Percentiles rank a stretch among this genome's conserved stretches.
These are phyloP conservation scores for Cephus nigrinus DNA, from an alignment of 2,888 invertebrate genomes.

Conservation along the genomic window DNA sequence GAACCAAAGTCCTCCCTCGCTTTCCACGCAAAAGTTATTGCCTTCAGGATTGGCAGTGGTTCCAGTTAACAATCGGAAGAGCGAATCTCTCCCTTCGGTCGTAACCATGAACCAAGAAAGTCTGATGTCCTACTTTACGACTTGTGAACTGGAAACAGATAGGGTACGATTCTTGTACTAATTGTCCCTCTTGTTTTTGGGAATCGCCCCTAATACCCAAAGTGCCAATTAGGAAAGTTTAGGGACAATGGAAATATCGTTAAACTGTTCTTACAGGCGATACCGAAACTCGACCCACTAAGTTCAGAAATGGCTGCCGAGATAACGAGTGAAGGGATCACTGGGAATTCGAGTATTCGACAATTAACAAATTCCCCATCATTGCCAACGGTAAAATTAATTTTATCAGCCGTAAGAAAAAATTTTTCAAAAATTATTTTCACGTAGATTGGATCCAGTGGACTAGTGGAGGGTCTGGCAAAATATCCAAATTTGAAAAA, in stretches of 20 bases:
- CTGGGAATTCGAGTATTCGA: not conserved
- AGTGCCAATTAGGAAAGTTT: slow-evolving; percentile 19
- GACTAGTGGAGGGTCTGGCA: not conserved
- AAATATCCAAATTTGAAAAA: not conserved
- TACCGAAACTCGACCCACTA: not conserved
- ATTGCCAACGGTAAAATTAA: not conserved
- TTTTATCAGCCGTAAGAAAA: not conserved
- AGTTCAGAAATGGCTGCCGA: not conserved
- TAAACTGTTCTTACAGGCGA: slow-evolving; percentile 1
- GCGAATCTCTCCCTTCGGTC: slow-evolving; percentile 13
- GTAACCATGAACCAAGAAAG: slow-evolving; percentile 7
- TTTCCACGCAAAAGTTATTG: not conserved
- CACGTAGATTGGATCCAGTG: not conserved
- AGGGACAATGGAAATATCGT: slow-evolving; percentile 18
- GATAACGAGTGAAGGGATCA: not conserved
- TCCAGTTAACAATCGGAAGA: not conserved
- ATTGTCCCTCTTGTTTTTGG: not conserved
- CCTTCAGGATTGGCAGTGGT: not conserved
- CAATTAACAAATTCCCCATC: not conserved
- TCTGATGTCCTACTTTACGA: slow-evolving; percentile 19
- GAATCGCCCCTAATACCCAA: slow-evolving; percentile 7
- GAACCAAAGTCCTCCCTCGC: not conserved
- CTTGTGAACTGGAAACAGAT: slow-evolving; percentile 29
- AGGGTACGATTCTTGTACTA: slow-evolving; percentile 17
- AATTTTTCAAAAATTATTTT: not conserved